These are phyloP conservation scores for Anisognathus igniventris DNA, from an alignment of 2,797 vertebrate species.

Conservation along the genomic window DNA sequence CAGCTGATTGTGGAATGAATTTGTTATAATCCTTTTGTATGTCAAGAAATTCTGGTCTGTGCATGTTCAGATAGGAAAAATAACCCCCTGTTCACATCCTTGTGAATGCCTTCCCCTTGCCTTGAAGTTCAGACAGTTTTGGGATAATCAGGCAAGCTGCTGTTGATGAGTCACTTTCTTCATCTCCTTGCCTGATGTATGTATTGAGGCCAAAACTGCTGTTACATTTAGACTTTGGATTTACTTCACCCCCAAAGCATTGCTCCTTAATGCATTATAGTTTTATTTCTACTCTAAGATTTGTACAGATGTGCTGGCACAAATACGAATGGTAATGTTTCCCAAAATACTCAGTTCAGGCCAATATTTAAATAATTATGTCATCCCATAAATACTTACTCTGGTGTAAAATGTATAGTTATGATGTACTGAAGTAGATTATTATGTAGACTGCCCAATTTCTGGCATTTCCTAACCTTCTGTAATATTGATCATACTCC, in stretches of 20 bases:
- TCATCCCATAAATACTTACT: neutral
- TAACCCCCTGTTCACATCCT: neutral
- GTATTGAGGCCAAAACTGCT: slow-evolving; percentile 29
- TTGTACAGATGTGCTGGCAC: neutral
- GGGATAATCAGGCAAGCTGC: neutral
- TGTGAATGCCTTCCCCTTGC: neutral
- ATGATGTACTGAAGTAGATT: neutral
- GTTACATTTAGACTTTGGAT: neutral
- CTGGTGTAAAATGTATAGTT: neutral
- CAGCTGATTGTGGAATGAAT: neutral
- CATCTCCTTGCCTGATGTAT: neutral
- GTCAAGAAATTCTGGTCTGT: neutral
- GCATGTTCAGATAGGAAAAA: neutral
- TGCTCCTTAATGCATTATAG: neutral
- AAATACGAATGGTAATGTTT: neutral
- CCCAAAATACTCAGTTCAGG: neutral
- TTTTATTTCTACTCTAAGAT: slow-evolving; percentile 4
- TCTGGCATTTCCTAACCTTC: neutral
- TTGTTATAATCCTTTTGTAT: neutral
- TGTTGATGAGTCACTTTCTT: slow-evolving; percentile 26
- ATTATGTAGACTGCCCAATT: neutral
- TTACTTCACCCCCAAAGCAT: neutral
- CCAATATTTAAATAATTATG: neutral
- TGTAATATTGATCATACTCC: neutral
- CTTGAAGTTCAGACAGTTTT: neutral